phyloP scores from a whole-genome alignment of 2,113 vertebrate species.

The Pelecanus crispus region DNA sequence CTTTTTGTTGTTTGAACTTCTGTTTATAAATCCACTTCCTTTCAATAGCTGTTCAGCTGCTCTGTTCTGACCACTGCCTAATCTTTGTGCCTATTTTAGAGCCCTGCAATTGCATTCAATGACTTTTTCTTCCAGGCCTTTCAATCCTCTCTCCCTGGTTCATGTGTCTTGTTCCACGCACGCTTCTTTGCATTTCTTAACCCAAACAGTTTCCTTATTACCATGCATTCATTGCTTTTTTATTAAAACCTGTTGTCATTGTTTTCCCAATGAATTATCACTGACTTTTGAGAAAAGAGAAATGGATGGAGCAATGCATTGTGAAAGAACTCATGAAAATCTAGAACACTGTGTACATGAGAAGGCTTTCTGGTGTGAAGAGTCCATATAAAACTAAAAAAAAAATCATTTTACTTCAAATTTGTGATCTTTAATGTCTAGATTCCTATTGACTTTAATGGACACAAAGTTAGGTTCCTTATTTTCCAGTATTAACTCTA shows the following conservation, averaged over 20 bases:
- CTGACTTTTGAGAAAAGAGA: neutral
- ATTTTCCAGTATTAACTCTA: neutral
- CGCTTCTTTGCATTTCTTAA: neutral
- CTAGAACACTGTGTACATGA: neutral
- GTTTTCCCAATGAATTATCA: neutral
- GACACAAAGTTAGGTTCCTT: neutral
- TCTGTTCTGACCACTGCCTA: neutral
- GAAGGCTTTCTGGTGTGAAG: neutral
- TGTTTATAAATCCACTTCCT: neutral
- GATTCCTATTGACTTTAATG: neutral
- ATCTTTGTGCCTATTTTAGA: neutral
- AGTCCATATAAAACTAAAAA: neutral
- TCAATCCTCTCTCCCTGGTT: neutral
- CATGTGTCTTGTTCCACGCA: neutral
- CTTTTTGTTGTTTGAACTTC: neutral
- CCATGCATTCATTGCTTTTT: neutral
- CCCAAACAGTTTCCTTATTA: neutral
- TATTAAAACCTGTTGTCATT: neutral
- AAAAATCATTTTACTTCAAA: neutral
- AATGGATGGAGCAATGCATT: neutral
- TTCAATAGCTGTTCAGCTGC: neutral
- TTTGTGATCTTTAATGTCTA: neutral
- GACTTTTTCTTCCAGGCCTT: neutral
- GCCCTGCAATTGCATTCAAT: neutral
- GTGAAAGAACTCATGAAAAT: neutral